Evolutionary conservation across 2,888 invertebrate genomes (phyloP).

Genomic region (Catocala sponsa): DNA sequence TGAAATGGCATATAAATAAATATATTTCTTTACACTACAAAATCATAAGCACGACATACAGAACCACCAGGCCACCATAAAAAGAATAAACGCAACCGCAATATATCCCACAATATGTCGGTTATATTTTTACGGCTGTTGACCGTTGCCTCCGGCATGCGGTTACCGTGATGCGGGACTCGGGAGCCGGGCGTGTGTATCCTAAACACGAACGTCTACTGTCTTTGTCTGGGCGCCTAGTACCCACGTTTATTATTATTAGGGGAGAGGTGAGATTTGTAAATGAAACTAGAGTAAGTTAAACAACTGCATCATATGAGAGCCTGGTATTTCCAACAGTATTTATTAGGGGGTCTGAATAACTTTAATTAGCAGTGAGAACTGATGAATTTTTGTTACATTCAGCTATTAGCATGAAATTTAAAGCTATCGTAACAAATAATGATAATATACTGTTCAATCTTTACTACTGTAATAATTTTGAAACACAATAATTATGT

Average conservation of each 20-base stretch:
- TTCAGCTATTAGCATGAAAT: too few species aligned
- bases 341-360: conserved; percentile 22
- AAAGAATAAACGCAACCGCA: conserved; percentile 45
- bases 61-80: conserved; percentile 21
- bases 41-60: too few species aligned
- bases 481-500: too few species aligned
- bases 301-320: conserved; percentile 20
- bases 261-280: conserved; percentile 33
- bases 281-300: conserved; percentile 14
- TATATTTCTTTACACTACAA: too few species aligned
- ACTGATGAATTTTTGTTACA: background rate
- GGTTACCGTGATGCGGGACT: conserved; percentile 48
- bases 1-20: too few species aligned
- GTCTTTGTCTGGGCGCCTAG: conserved; percentile 47
- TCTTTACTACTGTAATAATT: too few species aligned
- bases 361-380: background rate
- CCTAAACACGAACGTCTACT: conserved; percentile 28
- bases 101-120: conserved; percentile 45
- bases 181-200: conserved; percentile 30
- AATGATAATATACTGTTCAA: too few species aligned
- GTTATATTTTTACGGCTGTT: conserved; percentile 49
- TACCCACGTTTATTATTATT: conserved; percentile 43
- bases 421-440: too few species aligned
- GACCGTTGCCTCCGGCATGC: conserved; percentile 44
- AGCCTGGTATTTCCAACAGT: conserved; percentile 30